Percentiles rank a stretch among this genome's conserved stretches.
Conservation (phyloP, 1,140 invertebrate species). For the Geopemphigus sp. region DNA sequence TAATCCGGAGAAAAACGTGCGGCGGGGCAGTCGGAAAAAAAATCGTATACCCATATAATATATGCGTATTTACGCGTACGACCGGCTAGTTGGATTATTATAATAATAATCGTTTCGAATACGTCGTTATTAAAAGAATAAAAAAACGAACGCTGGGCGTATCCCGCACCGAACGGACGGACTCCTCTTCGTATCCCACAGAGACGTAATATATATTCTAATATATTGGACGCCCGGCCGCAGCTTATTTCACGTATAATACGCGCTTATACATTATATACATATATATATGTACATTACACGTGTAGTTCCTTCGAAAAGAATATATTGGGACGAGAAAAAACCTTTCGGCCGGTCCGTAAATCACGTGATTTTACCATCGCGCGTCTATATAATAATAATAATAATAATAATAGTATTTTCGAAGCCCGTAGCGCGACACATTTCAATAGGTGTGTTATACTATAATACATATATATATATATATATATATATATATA, state of each 20-base stretch:
- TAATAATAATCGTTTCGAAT: constrained; percentile 1
- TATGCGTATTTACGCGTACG: too few relatives aligned
- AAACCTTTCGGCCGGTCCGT: not conserved
- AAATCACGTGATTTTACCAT: constrained; percentile 14
- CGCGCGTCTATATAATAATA: too few relatives aligned
- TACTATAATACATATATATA: constrained; percentile 20
- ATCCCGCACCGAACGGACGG: not conserved
- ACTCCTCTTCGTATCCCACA: constrained; percentile 24
- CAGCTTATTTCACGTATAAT: not conserved
- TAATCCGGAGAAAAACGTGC: not conserved
- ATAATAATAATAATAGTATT: constrained; percentile 5
- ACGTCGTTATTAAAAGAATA: constrained; percentile 15
- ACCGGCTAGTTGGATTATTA: not conserved
- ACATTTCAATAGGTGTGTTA: not conserved
- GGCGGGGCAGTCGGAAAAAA: not conserved
- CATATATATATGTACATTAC: not conserved
- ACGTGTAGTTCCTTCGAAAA: not conserved
- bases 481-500: not conserved
- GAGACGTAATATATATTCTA: not conserved
- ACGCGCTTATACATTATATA: not conserved
- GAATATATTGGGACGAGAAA: not conserved
- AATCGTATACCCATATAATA: not conserved
- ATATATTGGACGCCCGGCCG: not conserved
- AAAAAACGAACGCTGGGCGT: constrained; percentile 4
- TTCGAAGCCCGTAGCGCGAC: not conserved